These are phyloP conservation scores for Pelecanus crispus DNA, from an alignment of 2,113 vertebrate species.

Conservation along the genomic window DNA sequence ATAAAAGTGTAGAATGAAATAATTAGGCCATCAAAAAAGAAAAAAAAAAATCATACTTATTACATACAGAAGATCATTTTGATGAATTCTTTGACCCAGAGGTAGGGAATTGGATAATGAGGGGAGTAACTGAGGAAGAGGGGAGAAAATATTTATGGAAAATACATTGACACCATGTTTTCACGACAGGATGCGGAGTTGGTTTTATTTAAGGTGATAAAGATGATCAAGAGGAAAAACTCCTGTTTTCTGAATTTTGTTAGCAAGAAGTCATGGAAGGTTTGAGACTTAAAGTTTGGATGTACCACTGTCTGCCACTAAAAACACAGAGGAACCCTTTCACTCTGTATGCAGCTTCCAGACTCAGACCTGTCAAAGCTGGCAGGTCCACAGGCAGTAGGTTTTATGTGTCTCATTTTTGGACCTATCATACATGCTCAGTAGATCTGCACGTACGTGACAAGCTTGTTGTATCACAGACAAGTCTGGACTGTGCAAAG, in stretches of 20 bases:
- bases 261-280: constrained; percentile 20
- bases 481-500: background rate
- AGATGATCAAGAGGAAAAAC: background rate
- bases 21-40: background rate
- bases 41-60: background rate
- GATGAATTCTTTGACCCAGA: background rate
- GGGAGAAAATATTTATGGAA: background rate
- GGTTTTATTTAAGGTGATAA: background rate
- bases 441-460: background rate
- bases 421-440: background rate
- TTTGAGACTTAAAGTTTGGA: background rate
- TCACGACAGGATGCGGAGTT: background rate
- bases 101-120: background rate
- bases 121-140: background rate
- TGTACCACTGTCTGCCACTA: background rate
- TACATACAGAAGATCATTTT: background rate
- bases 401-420: constrained; percentile 30
- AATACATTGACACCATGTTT: background rate
- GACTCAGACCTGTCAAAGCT: constrained; percentile 45
- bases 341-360: background rate
- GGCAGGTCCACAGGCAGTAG: constrained; percentile 14
- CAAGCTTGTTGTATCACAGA: background rate
- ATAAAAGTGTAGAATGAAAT: background rate
- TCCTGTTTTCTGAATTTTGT: background rate
- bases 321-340: background rate